These are phyloP conservation scores for Spongilla lacustris DNA, from an alignment of 37 sponge, comb jelly and placozoan genomes.

Conservation along the genomic window DNA sequence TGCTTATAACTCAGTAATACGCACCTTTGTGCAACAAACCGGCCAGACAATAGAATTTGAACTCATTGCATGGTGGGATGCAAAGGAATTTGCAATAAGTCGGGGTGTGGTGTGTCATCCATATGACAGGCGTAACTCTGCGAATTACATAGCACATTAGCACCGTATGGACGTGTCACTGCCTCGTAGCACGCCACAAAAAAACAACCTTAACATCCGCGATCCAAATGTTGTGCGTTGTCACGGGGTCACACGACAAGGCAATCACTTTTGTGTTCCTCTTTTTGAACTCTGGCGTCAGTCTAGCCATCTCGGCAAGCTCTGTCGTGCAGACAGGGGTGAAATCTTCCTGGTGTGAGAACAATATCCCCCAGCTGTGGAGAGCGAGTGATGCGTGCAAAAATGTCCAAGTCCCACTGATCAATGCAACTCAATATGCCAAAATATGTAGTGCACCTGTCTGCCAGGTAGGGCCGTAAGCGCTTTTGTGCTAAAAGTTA, in stretches of 20 bases:
- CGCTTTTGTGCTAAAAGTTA: too few relatives aligned
- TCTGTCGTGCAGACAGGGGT: slow-evolving; percentile 96
- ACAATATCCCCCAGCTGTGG: slow-evolving; percentile 87
- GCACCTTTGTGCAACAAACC: too few relatives aligned
- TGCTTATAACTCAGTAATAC: too few relatives aligned
- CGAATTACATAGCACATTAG: too few relatives aligned
- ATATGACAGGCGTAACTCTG: background rate
- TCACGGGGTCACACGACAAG: slow-evolving; percentile 85
- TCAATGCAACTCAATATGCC: too few relatives aligned
- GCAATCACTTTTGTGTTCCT: slow-evolving; percentile 84
- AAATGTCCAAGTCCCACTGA: too few relatives aligned
- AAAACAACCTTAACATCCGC: slow-evolving; percentile 74
- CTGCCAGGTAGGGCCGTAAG: too few relatives aligned
- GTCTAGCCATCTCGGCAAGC: slow-evolving; percentile 72
- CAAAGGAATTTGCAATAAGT: too few relatives aligned
- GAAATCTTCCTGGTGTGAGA: slow-evolving; percentile 95
- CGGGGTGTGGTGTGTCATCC: slow-evolving; percentile 84
- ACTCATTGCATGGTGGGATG: too few relatives aligned
- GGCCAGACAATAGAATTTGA: too few relatives aligned
- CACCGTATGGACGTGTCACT: background rate
- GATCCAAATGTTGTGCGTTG: slow-evolving; percentile 84
- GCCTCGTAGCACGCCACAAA: background rate
- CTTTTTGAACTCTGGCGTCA: slow-evolving; percentile 85
- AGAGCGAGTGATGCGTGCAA: background rate
- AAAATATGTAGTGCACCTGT: too few relatives aligned